A percentile compares a stretch with the other conserved stretches of the same genome.
These are phyloP conservation scores for Cyclina sinensis DNA, from an alignment of 1,140 invertebrate species.

Conservation along the genomic window DNA sequence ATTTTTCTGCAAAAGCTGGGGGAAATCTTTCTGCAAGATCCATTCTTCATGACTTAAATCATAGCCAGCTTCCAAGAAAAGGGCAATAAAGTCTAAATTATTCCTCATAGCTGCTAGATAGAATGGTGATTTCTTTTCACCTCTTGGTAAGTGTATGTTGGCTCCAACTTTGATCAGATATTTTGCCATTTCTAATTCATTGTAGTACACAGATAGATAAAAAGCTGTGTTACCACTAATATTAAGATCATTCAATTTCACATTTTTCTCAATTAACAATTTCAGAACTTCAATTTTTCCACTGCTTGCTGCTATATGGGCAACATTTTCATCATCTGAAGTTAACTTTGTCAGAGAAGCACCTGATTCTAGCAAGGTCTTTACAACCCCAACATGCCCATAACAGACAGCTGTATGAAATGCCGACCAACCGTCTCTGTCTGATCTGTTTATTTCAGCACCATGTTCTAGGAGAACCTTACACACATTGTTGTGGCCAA, in stretches of 20 bases:
- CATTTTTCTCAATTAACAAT: slow-evolving; percentile 69
- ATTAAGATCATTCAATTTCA: slow-evolving; percentile 72
- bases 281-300: slow-evolving; percentile 75
- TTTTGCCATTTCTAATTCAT: slow-evolving; percentile 75
- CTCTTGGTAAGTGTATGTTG: slow-evolving; percentile 73
- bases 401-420: slow-evolving; percentile 83
- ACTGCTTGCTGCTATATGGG: slow-evolving; percentile 80
- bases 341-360: slow-evolving; percentile 74
- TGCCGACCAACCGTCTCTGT: slow-evolving; percentile 81
- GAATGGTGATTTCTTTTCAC: slow-evolving; percentile 71
- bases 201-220: slow-evolving; percentile 79
- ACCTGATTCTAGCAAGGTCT: slow-evolving; percentile 72
- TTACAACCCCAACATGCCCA: slow-evolving; percentile 77
- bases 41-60: slow-evolving; percentile 72
- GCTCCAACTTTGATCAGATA: slow-evolving; percentile 76
- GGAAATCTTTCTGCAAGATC: slow-evolving; percentile 65
- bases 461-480: slow-evolving; percentile 73
- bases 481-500: slow-evolving; percentile 79
- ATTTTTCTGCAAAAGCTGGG: slow-evolving; percentile 46
- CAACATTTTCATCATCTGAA: slow-evolving; percentile 74
- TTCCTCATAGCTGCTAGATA: slow-evolving; percentile 74
- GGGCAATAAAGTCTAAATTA: slow-evolving; percentile 58
- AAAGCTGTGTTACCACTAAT: slow-evolving; percentile 81
- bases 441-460: slow-evolving; percentile 75
- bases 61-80: slow-evolving; percentile 75